Evolutionary conservation across 2,113 vertebrate species (phyloP).

Genomic region (Mastomys coucha): DNA sequence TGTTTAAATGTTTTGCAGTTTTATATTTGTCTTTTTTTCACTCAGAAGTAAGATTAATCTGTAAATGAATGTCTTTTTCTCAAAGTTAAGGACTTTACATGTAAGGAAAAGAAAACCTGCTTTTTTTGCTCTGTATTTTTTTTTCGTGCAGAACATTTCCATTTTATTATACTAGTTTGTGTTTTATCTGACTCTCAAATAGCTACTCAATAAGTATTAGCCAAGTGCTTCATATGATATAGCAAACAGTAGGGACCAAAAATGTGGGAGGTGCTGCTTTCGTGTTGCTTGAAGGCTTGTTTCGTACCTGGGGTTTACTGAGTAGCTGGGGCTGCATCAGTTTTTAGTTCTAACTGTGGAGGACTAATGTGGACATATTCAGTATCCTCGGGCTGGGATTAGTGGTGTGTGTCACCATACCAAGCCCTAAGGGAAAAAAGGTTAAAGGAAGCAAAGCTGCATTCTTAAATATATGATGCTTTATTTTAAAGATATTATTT

Average conservation of each 20-base stretch:
- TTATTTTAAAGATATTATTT: conserved; percentile 43
- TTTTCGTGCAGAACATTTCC: background rate
- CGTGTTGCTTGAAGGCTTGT: background rate
- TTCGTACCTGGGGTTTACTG: background rate
- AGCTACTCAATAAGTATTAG: conserved; percentile 28
- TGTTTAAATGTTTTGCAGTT: conserved; percentile 36
- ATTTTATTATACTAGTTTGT: conserved; percentile 17
- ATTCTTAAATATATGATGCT: background rate
- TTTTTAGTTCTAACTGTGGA: background rate
- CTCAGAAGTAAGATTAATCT: background rate
- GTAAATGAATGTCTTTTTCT: conserved; percentile 20
- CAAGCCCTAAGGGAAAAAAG: background rate
- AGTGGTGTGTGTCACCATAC: background rate
- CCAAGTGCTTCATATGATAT: background rate
- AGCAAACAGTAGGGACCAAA: background rate
- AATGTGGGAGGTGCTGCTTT: background rate
- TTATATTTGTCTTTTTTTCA: conserved; percentile 3
- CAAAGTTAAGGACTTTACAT: background rate
- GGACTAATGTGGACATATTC: background rate
- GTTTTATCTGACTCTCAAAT: background rate
- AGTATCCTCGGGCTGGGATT: background rate
- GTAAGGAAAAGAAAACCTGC: conserved; percentile 4
- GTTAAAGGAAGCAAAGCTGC: conserved; percentile 9
- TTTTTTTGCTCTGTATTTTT: background rate
- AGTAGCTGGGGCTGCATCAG: background rate